phyloP scores from a whole-genome alignment of 2,888 invertebrate species.

The Hirtodrosophila histrioides region DNA sequence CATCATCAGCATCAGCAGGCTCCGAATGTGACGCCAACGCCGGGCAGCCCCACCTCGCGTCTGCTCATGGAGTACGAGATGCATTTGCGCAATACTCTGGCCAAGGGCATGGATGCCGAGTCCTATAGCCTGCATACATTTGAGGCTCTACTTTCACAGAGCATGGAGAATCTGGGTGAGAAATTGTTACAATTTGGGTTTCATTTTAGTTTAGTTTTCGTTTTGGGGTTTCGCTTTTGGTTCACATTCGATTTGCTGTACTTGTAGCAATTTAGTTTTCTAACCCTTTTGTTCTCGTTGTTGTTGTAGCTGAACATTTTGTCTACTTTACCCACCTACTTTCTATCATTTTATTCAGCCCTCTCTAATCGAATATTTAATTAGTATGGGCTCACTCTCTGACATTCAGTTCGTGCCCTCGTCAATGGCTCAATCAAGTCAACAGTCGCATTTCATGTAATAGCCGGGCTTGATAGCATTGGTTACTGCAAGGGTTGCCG shows the following conservation, averaged over 20 bases:
- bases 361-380: slow-evolving; percentile 73
- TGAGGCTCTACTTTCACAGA: slow-evolving; percentile 95
- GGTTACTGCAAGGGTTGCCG: no score
- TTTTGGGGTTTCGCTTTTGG: slow-evolving; percentile 37
- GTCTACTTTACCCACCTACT: slow-evolving; percentile 15
- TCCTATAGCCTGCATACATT: slow-evolving; percentile 97
- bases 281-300: slow-evolving; percentile 48
- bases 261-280: slow-evolving; percentile 36
- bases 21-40: slow-evolving; percentile 89
- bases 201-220: slow-evolving; percentile 27
- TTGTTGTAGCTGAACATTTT: slow-evolving; percentile 56
- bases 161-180: slow-evolving; percentile 96
- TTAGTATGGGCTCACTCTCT: slow-evolving; percentile 48
- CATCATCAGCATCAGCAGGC: slow-evolving; percentile 88
- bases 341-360: slow-evolving; percentile 37
- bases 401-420: slow-evolving; percentile 16
- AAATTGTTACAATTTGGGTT: slow-evolving; percentile 2
- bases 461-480: slow-evolving; percentile 1
- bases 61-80: slow-evolving; percentile 96
- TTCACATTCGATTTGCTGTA: slow-evolving; percentile 12
- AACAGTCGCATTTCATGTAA: slow-evolving; percentile 26
- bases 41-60: slow-evolving; percentile 93
- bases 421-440: slow-evolving; percentile 54
- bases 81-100: slow-evolving; percentile 95
- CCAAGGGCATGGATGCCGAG: slow-evolving; percentile 97